A percentile compares a stretch with the other conserved stretches of the same genome.
Evolutionary conservation across 2,113 vertebrate genomes (phyloP).

Genomic region (Cryptotis parvus): DNA sequence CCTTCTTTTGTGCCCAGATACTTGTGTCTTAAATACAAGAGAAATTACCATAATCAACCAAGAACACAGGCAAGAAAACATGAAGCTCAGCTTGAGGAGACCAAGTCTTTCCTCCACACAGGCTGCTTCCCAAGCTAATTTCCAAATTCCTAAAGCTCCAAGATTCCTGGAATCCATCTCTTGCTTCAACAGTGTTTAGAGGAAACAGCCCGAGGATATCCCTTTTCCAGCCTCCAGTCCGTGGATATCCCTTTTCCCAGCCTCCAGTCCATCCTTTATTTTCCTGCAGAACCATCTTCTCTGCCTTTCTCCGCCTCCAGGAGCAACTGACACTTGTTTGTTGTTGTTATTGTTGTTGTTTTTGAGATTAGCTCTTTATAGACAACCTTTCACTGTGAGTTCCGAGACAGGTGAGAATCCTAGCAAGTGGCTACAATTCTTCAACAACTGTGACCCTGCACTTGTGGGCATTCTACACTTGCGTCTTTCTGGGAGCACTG

Average conservation of each 20-base stretch:
- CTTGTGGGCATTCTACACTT: background rate
- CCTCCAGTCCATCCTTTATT: background rate
- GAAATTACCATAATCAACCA: conserved; percentile 30
- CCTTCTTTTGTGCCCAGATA: conserved; percentile 26
- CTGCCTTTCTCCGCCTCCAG: background rate
- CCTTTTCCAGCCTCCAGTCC: background rate
- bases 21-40: conserved; percentile 20
- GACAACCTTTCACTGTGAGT: background rate
- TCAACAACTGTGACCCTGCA: background rate
- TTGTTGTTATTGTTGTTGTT: too few species aligned
- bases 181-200: background rate
- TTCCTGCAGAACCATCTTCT: background rate
- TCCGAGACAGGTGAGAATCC: background rate
- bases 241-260: background rate
- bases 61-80: background rate
- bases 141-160: background rate
- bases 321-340: background rate
- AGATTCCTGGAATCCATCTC: background rate
- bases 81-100: background rate
- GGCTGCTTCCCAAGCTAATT: background rate
- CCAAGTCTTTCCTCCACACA: background rate
- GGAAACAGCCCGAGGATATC: background rate
- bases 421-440: background rate
- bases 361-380: background rate
- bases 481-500: background rate